Percentiles rank a stretch among this genome's conserved stretches.
phyloP scores from a whole-genome alignment of 1,140 invertebrate genomes.

The Megalopta genalis region DNA sequence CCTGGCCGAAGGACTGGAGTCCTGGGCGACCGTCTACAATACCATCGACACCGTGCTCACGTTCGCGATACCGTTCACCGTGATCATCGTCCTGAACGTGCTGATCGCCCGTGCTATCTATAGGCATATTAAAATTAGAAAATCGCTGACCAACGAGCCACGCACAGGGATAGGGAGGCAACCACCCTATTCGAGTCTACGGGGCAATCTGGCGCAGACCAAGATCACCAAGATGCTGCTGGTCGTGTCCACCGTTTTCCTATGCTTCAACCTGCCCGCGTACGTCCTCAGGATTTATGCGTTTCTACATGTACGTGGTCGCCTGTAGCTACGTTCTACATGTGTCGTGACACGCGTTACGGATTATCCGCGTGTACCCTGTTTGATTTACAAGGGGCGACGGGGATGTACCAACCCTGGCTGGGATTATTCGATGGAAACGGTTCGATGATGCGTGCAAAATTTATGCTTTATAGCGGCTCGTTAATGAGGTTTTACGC shows the following conservation, averaged over 20 bases:
- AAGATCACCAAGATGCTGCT: constrained; percentile 91
- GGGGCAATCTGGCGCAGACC: constrained; percentile 80
- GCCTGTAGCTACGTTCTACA: not conserved
- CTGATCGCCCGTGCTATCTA: constrained; percentile 85
- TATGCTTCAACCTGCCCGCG: constrained; percentile 88
- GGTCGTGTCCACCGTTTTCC: constrained; percentile 89
- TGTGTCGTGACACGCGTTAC: no score
- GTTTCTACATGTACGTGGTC: constrained; percentile 81
- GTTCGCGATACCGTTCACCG: constrained; percentile 85
- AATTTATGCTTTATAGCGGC: no score
- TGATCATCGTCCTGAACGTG: constrained; percentile 87
- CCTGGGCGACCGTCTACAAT: constrained; percentile 83
- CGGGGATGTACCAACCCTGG: no score
- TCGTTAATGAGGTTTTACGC: no score
- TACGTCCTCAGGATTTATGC: constrained; percentile 83
- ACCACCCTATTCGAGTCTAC: constrained; percentile 64
- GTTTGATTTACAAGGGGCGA: not conserved
- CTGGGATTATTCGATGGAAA: no score
- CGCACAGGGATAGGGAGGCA: constrained; percentile 59
- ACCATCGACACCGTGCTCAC: constrained; percentile 86
- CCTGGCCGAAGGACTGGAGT: constrained; percentile 75
- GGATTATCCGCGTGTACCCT: not conserved
- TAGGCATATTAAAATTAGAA: constrained; percentile 80
- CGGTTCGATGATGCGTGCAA: no score
- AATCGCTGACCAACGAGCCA: constrained; percentile 79